Evolutionary conservation across 2,888 invertebrate genomes (phyloP), one percentile per base, ranked within the genome.

Genomic region (Ichneumoninae sp.): DNA sequence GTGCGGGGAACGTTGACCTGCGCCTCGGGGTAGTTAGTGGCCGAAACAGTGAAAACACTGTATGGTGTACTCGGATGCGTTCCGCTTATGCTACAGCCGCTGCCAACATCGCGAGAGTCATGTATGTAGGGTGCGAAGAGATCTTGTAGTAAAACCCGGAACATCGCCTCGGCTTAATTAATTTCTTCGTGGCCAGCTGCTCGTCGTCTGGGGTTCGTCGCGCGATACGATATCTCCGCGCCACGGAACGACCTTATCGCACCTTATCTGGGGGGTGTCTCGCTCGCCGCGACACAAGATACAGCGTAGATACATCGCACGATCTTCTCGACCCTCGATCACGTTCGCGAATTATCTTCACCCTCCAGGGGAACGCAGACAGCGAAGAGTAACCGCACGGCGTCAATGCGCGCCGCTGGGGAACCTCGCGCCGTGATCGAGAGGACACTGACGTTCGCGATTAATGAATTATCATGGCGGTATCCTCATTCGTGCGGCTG

Each of bases 1-100:
- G 10, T 57, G 22, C 88, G 86, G 84, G 87, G 89, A 90, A 89
- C 88, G 90, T 87, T 88, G 86, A 69, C 44, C 80, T 74, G 44
- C 54, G 65, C 40, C 50, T 66, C 68, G 52, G 52, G 44, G 50
- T 68, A 26, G 26, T 8, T 66, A 36, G 44, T 8, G 40, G 8
- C 10, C 44, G 19, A 36, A n/a, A 2, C 10, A 22, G 44, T 44
- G 22, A 10, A 44, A 36, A 36, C 52, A 54, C 52, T 7, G 6
- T 54, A 19, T 22, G 1, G 52, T 52, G 52, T 0, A 8, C 16
- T 54, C 52, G 19, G 52, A 54, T 54, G 1, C 19, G 19, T 16
- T 54, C 7, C n/a, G 19, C 16, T 54, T 54, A 54, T 54, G 19
- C 19, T 7, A 8, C 52, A 5, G 19, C 1, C n/a, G n/a, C n/a